These are phyloP conservation scores for Ceriagrion tenellum DNA, from an alignment of 2,888 invertebrate species.

Conservation along the genomic window DNA sequence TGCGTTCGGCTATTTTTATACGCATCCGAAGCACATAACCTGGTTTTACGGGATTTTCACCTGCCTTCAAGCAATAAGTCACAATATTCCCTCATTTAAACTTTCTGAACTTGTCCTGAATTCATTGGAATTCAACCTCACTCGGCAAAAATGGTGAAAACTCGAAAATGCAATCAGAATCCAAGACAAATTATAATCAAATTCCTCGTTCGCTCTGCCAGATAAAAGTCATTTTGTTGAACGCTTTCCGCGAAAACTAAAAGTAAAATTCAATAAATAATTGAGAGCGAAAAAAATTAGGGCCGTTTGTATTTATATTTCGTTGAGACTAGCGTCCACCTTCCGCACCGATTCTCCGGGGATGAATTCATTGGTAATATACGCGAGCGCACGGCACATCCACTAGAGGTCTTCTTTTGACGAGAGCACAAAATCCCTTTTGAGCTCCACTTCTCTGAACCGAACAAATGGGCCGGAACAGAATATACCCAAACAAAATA, in stretches of 20 bases:
- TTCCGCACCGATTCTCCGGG: conserved; percentile 19
- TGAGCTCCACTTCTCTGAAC: background rate
- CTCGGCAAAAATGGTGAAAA: background rate
- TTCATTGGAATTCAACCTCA: background rate
- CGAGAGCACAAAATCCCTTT: conserved; percentile 6
- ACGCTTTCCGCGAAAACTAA: background rate
- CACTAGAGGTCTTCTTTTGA: conserved; percentile 17
- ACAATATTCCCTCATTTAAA: background rate
- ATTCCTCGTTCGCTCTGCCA: background rate
- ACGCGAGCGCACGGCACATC: background rate
- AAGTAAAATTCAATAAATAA: conserved; percentile 12
- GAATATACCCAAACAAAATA: conserved; percentile 16
- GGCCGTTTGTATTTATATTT: conserved; percentile 27
- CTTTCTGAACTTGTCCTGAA: background rate
- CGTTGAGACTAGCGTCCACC: background rate
- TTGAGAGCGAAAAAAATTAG: conserved; percentile 6
- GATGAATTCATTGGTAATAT: conserved; percentile 39
- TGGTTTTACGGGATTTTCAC: background rate
- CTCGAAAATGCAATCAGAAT: background rate
- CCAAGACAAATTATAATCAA: background rate
- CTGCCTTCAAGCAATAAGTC: background rate
- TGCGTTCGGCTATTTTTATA: no score
- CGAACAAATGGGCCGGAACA: conserved; percentile 22
- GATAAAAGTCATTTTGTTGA: background rate
- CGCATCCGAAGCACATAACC: background rate